Evolutionary conservation across 2,888 invertebrate genomes (phyloP).

Genomic region (Eilema depressum): DNA sequence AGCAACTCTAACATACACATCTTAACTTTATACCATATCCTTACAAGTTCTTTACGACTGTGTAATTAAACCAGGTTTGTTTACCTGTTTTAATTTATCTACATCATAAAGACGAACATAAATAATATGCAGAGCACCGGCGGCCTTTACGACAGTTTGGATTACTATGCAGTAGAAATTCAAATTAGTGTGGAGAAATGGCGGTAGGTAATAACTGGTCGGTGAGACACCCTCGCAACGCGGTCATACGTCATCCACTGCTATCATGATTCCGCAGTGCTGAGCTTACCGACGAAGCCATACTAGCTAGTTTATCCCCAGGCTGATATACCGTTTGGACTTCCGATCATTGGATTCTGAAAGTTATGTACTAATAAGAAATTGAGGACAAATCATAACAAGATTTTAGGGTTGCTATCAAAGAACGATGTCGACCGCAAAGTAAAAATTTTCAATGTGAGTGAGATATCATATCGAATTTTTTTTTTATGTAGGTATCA

Average conservation of each 20-base stretch:
- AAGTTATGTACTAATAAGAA: conserved; percentile 27
- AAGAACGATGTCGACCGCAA: background rate
- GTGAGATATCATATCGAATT: too few relatives aligned
- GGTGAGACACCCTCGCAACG: conserved; percentile 52
- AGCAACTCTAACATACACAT: background rate
- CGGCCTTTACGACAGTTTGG: conserved; percentile 43
- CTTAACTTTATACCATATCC: background rate
- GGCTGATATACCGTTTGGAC: conserved; percentile 46
- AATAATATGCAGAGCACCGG: conserved; percentile 38
- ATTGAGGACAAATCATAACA: background rate
- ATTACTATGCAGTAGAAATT: conserved; percentile 54
- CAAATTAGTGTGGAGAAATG: conserved; percentile 54
- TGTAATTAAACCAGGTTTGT: conserved; percentile 2
- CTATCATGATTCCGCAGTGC: conserved; percentile 61
- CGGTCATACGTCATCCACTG: conserved; percentile 62
- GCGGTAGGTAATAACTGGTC: conserved; percentile 59
- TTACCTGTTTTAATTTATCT: conserved; percentile 11
- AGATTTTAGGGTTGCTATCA: background rate
- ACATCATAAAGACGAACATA: conserved; percentile 38
- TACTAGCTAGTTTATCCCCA: conserved; percentile 48
- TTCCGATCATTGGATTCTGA: conserved; percentile 36
- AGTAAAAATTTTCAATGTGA: too few relatives aligned
- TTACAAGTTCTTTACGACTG: background rate
- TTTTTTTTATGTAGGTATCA: too few relatives aligned
- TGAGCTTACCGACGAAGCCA: conserved; percentile 49